Conservation (phyloP, 2,797 vertebrate species). For the Melanotaenia parkinsoni region DNA sequence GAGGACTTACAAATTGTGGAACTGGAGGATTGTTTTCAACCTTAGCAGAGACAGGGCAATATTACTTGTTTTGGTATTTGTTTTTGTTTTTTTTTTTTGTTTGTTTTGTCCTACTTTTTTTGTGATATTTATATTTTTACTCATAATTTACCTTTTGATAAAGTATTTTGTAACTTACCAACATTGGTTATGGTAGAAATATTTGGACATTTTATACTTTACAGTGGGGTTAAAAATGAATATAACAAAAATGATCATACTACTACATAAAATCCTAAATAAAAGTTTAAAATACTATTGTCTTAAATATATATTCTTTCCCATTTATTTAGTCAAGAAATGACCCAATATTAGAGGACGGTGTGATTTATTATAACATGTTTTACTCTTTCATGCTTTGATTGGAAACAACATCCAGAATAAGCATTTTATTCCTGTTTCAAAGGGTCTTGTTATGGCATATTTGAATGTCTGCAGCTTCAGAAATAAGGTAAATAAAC, state of each 20-base stretch:
- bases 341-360: not conserved
- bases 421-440: too few relatives aligned
- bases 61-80: not conserved
- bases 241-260: not conserved
- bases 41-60: too few relatives aligned
- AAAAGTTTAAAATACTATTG: too few relatives aligned
- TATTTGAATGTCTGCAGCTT: too few relatives aligned
- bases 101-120: not conserved
- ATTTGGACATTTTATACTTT: not conserved
- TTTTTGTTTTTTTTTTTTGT: not conserved
- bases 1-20: not conserved
- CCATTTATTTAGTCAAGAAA: not conserved
- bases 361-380: not conserved
- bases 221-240: not conserved
- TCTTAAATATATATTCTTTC: not conserved
- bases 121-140: not conserved
- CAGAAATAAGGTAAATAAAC: too few relatives aligned
- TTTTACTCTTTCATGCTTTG: not conserved
- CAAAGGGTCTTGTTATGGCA: too few relatives aligned
- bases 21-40: not conserved
- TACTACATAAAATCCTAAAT: not conserved
- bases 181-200: not conserved
- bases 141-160: slow-evolving; percentile 1
- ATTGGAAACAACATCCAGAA: too few relatives aligned
- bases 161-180: slow-evolving; percentile 5